Evolutionary conservation across 2,888 invertebrate genomes (phyloP).

Genomic region (Imbricaverruca yamaguchii): DNA sequence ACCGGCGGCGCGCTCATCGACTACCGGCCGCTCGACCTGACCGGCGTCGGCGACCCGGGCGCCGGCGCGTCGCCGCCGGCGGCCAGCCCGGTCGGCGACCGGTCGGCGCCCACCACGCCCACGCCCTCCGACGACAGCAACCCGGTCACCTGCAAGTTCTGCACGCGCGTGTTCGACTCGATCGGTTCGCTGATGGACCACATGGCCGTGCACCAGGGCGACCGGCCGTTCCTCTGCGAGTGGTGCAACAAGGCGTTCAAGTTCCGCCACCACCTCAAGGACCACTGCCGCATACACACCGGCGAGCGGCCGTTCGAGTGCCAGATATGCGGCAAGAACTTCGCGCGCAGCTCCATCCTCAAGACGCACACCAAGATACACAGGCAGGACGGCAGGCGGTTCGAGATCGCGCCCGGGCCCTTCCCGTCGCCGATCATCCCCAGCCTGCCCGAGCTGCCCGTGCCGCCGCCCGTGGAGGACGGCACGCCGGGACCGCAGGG

Average conservation of each 20-base stretch:
- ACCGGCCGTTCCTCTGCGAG: conserved; percentile 85
- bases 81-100: too few relatives aligned
- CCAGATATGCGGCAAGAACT: conserved; percentile 80
- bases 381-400: conserved; percentile 29
- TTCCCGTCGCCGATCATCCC: too few relatives aligned
- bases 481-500: too few relatives aligned
- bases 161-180: conserved; percentile 85
- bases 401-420: too few relatives aligned
- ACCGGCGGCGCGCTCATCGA: too few relatives aligned
- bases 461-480: too few relatives aligned
- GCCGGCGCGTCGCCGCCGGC: too few relatives aligned
- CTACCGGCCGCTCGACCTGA: too few relatives aligned
- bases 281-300: conserved; percentile 86
- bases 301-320: conserved; percentile 85
- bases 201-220: conserved; percentile 81
- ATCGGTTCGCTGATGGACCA: conserved; percentile 79
- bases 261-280: conserved; percentile 86
- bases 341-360: conserved; percentile 79
- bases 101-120: background rate
- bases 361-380: conserved; percentile 91
- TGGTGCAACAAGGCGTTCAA: conserved; percentile 91
- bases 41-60: too few relatives aligned
- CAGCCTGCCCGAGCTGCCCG: too few relatives aligned
- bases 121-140: background rate
- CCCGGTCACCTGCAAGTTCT: conserved; percentile 69